Base-by-base conservation (phyloP, 2,888 invertebrate species). In the Acanthosoma haemorrhoidale region DNA sequence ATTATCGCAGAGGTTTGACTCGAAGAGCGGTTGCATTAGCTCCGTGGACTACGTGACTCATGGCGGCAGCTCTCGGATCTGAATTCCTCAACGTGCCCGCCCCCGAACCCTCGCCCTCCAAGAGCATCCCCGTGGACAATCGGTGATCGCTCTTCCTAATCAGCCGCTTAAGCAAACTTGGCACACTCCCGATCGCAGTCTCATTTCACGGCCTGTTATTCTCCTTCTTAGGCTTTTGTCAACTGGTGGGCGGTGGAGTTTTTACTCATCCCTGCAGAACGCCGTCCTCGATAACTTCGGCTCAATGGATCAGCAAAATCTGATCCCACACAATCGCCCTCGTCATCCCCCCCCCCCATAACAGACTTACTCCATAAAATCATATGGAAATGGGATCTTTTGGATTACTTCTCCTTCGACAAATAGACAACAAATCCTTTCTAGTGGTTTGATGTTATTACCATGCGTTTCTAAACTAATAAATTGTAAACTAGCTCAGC, bases 81-180 rank as follows among this genome's bases (percentile, higher is more conserved):
- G 51, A 51, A 51, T 51, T 51, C 51, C 51, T 51, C 6, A 25
- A 21, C 43, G 43, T 9, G 9, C 9, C 32, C 9, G 5, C 4
- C 4, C 16, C 43, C 0, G n/a, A n/a, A n/a, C 25, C 21, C 32
- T 6, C 13, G 18, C 43, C 11, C 43, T 21, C 8, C 43, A 21
- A 11, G 1, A n/a, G n/a, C n/a, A 18, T 16, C 4, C 25, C 51
- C 51, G 3, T 21, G n/a, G 11, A 21, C 25, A 51, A 51, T 51
- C 25, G 51, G 13, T 51, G 51, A 51, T 29, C 51, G 8, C 5
- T 51, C 43, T 21, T 43, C 43, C 43, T 21, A 43, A 43, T 43
- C 43, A 43, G 43, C 25, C n/a, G 51, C 51, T 51, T 51, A 51
- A 51, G 29, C 51, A 51, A 51, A 51, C 51, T 51, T 13, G 43